Percentiles rank a stretch among this genome's conserved stretches.
Conservation (phyloP, 2,888 invertebrate genomes). For the Cryptus viduatorius region DNA sequence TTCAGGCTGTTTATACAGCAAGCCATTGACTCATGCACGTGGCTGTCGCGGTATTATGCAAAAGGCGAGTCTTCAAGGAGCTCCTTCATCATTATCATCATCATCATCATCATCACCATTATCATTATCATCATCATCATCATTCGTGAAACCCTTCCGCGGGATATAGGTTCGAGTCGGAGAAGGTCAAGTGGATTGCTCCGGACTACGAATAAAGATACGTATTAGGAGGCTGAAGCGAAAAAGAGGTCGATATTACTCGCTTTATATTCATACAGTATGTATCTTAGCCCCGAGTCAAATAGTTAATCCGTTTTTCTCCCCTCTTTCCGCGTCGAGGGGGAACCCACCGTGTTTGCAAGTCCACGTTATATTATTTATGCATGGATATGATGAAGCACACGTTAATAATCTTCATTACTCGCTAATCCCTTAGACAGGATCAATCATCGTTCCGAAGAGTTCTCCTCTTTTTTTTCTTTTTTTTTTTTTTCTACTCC, state of each 20-base stretch:
- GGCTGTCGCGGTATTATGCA: slow-evolving; percentile 59
- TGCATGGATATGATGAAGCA: slow-evolving; percentile 11
- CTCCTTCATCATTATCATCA: slow-evolving; percentile 49
- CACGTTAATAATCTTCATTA: slow-evolving; percentile 38
- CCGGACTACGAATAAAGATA: slow-evolving; percentile 62
- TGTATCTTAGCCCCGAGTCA: slow-evolving; percentile 47
- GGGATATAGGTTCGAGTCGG: slow-evolving; percentile 43
- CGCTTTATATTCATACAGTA: slow-evolving; percentile 54
- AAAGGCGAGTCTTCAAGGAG: slow-evolving; percentile 49
- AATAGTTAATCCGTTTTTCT: slow-evolving; percentile 15
- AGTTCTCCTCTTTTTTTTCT: background rate
- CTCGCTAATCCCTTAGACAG: slow-evolving; percentile 29
- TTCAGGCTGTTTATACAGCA: slow-evolving; percentile 31
- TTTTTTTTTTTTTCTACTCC: background rate
- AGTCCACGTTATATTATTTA: background rate
- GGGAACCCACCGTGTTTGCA: background rate
- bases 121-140: slow-evolving; percentile 55
- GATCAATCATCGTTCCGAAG: slow-evolving; percentile 40
- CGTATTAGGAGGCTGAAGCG: slow-evolving; percentile 53
- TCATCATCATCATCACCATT: slow-evolving; percentile 26
- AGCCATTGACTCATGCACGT: slow-evolving; percentile 49
- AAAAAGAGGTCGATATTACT: slow-evolving; percentile 45
- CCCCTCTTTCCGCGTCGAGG: slow-evolving; percentile 5
- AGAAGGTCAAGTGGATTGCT: slow-evolving; percentile 65
- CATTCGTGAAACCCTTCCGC: slow-evolving; percentile 50